These are phyloP conservation scores for Cyclina sinensis DNA, from an alignment of 1,140 invertebrate genomes.

Conservation along the genomic window DNA sequence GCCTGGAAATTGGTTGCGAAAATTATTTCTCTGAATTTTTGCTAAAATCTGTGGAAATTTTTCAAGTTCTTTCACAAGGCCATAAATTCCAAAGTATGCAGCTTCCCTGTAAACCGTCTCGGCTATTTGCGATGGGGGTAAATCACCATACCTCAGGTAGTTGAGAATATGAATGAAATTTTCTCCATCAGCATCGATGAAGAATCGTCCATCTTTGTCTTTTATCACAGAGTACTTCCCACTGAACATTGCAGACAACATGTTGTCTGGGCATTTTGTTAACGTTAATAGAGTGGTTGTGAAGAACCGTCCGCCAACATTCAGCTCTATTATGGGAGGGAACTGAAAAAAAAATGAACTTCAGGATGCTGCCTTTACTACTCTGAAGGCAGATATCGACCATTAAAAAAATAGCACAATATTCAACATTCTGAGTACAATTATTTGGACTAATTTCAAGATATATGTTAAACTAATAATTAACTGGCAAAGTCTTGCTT, in stretches of 20 bases:
- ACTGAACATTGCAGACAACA: constrained; percentile 85
- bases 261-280: constrained; percentile 79
- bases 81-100: constrained; percentile 78
- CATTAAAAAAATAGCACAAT: too few relatives aligned
- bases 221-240: constrained; percentile 79
- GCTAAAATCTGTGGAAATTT: constrained; percentile 71
- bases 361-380: too few relatives aligned
- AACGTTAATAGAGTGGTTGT: constrained; percentile 83
- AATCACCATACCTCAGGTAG: constrained; percentile 77
- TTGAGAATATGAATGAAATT: constrained; percentile 80
- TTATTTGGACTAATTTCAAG: too few relatives aligned
- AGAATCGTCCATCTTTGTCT: constrained; percentile 83
- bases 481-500: too few relatives aligned
- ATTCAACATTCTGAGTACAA: too few relatives aligned
- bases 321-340: constrained; percentile 80
- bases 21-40: constrained; percentile 74
- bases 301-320: constrained; percentile 83
- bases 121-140: constrained; percentile 73
- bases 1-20: constrained; percentile 69
- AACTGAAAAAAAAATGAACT: constrained; percentile 79
- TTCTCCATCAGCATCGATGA: constrained; percentile 82
- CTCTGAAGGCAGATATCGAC: too few relatives aligned
- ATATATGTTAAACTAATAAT: too few relatives aligned
- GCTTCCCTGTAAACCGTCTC: constrained; percentile 78
- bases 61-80: constrained; percentile 77